These are phyloP conservation scores for Dipodomys ordii DNA, from an alignment of 2,113 vertebrate species.

Conservation along the genomic window DNA sequence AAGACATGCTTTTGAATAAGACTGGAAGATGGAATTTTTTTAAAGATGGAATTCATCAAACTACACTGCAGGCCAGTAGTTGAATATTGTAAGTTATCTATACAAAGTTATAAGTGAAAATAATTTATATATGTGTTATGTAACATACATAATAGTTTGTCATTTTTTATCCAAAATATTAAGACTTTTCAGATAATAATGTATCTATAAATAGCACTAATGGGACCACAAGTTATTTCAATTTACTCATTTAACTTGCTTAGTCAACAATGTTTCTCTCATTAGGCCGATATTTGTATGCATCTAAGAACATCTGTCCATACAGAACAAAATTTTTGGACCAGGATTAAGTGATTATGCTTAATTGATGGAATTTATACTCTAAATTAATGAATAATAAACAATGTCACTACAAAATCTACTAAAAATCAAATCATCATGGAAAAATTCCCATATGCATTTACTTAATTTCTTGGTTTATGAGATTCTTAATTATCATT, in stretches of 20 bases:
- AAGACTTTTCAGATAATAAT: neutral
- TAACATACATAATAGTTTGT: neutral
- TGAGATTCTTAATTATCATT: conserved; percentile 38
- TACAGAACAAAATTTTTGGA: neutral
- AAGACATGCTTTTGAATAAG: neutral
- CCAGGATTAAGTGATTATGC: neutral
- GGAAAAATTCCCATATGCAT: neutral
- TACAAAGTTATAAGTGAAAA: neutral
- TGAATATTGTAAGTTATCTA: neutral
- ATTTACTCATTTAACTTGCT: conserved; percentile 28
- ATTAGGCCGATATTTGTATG: neutral
- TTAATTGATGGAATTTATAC: conserved; percentile 25
- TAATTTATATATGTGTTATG: too few relatives aligned
- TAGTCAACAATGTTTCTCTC: neutral
- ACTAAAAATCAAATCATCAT: conserved; percentile 25
- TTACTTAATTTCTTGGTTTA: conserved; percentile 47
- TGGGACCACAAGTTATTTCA: neutral
- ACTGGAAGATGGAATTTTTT: neutral
- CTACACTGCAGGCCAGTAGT: too few relatives aligned
- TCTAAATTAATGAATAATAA: conserved; percentile 46
- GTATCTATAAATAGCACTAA: neutral
- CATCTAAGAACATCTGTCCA: conserved; percentile 19
- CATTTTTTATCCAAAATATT: neutral
- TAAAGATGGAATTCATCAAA: neutral
- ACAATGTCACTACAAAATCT: neutral